phyloP scores from a whole-genome alignment of 2,888 invertebrate genomes.

The Carterocephalus palaemon region DNA sequence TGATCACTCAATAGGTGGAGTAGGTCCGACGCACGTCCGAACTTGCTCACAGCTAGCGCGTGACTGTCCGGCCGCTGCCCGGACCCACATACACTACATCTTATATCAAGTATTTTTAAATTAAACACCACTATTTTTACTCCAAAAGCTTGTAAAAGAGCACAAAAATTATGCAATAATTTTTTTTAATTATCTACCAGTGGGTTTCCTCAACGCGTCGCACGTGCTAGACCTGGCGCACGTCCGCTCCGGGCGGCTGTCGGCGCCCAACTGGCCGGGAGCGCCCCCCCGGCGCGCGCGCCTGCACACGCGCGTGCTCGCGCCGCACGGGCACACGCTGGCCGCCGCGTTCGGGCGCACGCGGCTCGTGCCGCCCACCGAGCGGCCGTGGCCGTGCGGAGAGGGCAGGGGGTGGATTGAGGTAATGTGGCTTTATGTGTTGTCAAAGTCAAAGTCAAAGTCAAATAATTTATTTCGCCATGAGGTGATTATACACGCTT shows the following conservation, averaged over 20 bases:
- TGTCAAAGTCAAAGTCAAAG: too few species aligned
- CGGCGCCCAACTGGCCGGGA: constrained; percentile 62
- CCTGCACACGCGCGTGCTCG: constrained; percentile 51
- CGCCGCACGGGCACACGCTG: constrained; percentile 60
- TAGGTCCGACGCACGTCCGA: too few species aligned
- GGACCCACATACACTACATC: too few species aligned
- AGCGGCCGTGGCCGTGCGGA: constrained; percentile 54
- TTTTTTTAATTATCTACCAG: constrained; percentile 39
- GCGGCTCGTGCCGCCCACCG: constrained; percentile 36
- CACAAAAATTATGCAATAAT: too few species aligned
- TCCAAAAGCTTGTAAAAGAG: too few species aligned
- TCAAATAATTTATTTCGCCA: too few species aligned
- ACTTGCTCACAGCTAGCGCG: too few species aligned
- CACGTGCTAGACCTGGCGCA: constrained; percentile 49
- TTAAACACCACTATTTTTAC: too few species aligned
- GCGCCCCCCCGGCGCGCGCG: constrained; percentile 45
- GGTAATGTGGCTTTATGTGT: constrained; percentile 49
- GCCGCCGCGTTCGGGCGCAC: constrained; percentile 49
- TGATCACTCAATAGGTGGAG: too few species aligned
- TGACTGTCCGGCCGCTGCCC: too few species aligned
- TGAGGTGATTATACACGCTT: too few species aligned
- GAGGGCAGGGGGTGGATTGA: constrained; percentile 73
- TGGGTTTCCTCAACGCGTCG: constrained; percentile 56
- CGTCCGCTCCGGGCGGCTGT: constrained; percentile 45
- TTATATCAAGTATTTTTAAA: neutral